Conservation (phyloP, 2,113 vertebrate genomes). For the Microtus pennsylvanicus region DNA sequence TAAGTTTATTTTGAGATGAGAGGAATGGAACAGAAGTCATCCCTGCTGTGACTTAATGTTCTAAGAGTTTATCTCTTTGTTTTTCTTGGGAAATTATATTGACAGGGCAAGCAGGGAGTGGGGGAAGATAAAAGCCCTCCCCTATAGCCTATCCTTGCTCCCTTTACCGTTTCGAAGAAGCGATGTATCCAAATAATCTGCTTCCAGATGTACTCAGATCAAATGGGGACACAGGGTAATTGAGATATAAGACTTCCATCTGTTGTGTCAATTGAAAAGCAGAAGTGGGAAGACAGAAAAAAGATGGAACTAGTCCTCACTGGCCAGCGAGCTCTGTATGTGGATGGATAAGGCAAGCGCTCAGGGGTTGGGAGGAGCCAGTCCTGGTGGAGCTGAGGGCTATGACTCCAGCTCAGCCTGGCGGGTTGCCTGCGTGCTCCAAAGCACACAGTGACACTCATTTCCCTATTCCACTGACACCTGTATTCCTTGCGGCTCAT, state of each 20-base stretch:
- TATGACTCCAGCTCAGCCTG: not conserved
- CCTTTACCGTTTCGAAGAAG: constrained; percentile 67
- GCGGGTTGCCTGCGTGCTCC: not conserved
- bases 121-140: constrained; percentile 38
- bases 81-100: constrained; percentile 34
- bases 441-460: not conserved
- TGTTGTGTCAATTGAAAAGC: constrained; percentile 69
- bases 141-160: constrained; percentile 25
- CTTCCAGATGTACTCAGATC: constrained; percentile 78
- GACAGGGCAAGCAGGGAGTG: not conserved
- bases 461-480: not conserved
- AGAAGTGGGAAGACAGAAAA: constrained; percentile 40
- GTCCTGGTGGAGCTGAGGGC: not conserved
- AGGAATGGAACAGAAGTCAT: constrained; percentile 63
- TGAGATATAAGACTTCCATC: constrained; percentile 79
- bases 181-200: constrained; percentile 68
- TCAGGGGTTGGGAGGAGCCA: not conserved
- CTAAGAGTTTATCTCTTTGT: constrained; percentile 71
- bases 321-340: constrained; percentile 28
- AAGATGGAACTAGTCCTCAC: not conserved
- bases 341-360: not conserved
- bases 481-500: not conserved
- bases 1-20: constrained; percentile 76
- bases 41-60: constrained; percentile 77
- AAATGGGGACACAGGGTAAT: constrained; percentile 71